Base-by-base conservation (phyloP, 2,797 vertebrate genomes). In the Ambastaia sidthimunki region DNA sequence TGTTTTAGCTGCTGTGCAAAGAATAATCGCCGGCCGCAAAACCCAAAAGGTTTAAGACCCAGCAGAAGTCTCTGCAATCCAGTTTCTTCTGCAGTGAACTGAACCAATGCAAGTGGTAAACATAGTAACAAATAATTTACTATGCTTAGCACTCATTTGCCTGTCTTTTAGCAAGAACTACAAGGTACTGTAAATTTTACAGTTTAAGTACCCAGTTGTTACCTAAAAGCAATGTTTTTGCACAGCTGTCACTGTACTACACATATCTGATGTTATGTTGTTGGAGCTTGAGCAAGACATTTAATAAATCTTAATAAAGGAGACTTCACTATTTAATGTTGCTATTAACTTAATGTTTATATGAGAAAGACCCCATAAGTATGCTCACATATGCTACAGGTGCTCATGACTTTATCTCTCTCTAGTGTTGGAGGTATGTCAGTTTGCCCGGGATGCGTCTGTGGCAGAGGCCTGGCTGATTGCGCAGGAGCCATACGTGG, bases 401-500 rank as follows among this genome's bases (percentile, higher is more conserved):
- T 72, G n/a, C 12, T 28, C 50, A 50, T 37, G 23, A 21, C 60
- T 71, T 70, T 69, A 34, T 1, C 67, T 48, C 1, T 80, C 15
- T 69, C 16, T 89, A 99, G 97, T 97, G 91, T 88, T 98, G 86
- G 97, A 99, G 87, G 96, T 97, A 82, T 98, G 97, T 82, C 96
- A 97, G 94, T 99, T 98, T 92, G 95, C 94, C 0, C 93, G 97
- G 0, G 97, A 99, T 0, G 97, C 97, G 63, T 97, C 97, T 0
- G 95, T 98, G 91, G 98, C 97, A 0, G 98, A 98, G 90, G 95
- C 96, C 0, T 99, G 98, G 98, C 92, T 99, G 34, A 90, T 98
- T 0, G 95, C 96, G 0, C 96, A 98, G 90, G 97, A 98, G 87
- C 96, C 97, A 7, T 96, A 98, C 78, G 93, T 98, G 89, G 94